phyloP scores from a whole-genome alignment of 1,140 invertebrate genomes.

The Ditylenchus dipsaci region DNA sequence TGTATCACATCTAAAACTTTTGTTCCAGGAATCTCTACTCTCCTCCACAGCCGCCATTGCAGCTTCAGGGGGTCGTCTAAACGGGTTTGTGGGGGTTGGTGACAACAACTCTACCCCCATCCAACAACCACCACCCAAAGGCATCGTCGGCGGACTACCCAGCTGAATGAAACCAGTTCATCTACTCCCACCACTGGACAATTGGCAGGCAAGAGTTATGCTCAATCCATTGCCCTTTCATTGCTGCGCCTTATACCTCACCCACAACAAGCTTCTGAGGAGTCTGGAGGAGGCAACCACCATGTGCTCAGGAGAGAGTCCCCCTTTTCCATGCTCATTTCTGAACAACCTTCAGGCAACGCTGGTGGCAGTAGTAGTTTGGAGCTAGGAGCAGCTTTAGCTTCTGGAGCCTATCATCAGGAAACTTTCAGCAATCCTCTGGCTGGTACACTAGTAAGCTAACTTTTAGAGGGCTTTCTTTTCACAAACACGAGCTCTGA shows the following conservation, averaged over 20 bases:
- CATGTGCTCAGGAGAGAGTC: too few relatives aligned
- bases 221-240: constrained; percentile 40
- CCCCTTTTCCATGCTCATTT: too few relatives aligned
- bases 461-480: not conserved
- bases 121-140: constrained; percentile 3
- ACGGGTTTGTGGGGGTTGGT: constrained; percentile 44
- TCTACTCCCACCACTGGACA: not conserved
- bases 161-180: not conserved
- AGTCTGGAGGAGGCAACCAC: constrained; percentile 4
- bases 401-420: constrained; percentile 2
- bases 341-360: too few relatives aligned
- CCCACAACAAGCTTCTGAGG: constrained; percentile 14
- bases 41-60: not conserved
- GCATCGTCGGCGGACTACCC: not conserved
- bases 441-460: constrained; percentile 5
- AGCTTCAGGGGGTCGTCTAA: constrained; percentile 16
- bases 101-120: not conserved
- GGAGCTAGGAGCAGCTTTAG: too few relatives aligned
- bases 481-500: too few relatives aligned
- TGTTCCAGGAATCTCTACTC: constrained; percentile 1
- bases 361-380: too few relatives aligned
- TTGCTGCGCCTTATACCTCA: constrained; percentile 33
- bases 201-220: constrained; percentile 8
- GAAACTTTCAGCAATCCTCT: constrained; percentile 24
- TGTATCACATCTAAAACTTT: not conserved